Base-by-base conservation (phyloP, 2,113 vertebrate species). In the Orcinus orca region DNA sequence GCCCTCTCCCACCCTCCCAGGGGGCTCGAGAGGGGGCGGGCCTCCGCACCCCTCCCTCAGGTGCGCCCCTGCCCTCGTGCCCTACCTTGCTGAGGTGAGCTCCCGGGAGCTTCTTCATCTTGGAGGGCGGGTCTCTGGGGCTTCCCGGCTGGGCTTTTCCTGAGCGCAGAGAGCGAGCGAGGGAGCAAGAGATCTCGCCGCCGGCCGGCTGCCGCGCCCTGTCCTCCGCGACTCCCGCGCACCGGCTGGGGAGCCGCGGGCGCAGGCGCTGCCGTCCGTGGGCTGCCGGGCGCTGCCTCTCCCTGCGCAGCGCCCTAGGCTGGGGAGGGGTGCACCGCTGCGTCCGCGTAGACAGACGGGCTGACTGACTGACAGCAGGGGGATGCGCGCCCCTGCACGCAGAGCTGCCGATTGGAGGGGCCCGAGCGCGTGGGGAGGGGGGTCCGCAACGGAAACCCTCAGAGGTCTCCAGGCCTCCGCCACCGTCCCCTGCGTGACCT, bases 71-170 rank as follows among this genome's bases (percentile, higher is more conserved):
- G 41, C 73, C 89, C 44, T 36, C 12, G 5, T 1, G 86, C 93
- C 98, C 97, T 98, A 99, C 99, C 99, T 99, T 96, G 77, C 97
- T 98, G 77, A 98, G 98, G 97, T 98, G 98, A 96, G 98, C 98
- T 96, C 96, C 98, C 97, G 98, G 98, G 96, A 98, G 97, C 98
- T 98, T 98, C 98, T 99, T 98, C 99, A 99, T 99, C 94, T 88
- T 38, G 93, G 90, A 97, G 97, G 93, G 62, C 97, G n/a, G 97
- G 97, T 97, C 97, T 97, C 98, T 93, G 97, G 84, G 97, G 65
- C 76, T 70, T n/a, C n/a, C 62, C 8, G 12, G 79, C 88, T 53
- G 6, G 76, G 50, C 76, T 96, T 58, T 81, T 41, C 36, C 18
- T 44, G 77, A 33, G 55, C 65, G 55, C 85, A 20, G 76, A 62